Conservation (phyloP, 2,797 vertebrate species). For the Bryconaethiops microstoma region DNA sequence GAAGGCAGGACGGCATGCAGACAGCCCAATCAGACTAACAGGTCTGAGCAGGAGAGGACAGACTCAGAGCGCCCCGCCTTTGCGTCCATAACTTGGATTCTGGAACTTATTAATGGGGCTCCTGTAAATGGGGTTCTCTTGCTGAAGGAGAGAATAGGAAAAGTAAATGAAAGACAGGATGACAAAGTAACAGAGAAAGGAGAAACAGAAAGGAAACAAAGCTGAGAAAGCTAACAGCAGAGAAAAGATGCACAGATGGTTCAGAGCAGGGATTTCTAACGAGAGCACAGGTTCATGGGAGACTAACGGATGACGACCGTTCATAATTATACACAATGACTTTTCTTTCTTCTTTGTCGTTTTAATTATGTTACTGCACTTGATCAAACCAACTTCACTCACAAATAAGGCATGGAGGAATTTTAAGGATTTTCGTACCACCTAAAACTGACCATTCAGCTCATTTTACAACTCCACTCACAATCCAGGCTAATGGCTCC, state of each 20-base stretch:
- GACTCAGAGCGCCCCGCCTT: conserved; percentile 92
- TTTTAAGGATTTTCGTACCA: no score
- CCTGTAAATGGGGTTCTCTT: conserved; percentile 99
- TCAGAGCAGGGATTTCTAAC: neutral
- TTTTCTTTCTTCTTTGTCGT: neutral
- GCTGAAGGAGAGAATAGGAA: conserved; percentile 74
- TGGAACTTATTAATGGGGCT: conserved; percentile 99
- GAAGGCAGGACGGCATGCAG: conserved; percentile 80
- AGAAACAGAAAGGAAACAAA: conserved; percentile 17
- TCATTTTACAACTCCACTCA: no score
- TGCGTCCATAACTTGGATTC: conserved; percentile 98
- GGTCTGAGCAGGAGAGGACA: conserved; percentile 66
- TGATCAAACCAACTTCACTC: neutral
- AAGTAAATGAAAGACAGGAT: conserved; percentile 51
- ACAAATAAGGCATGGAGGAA: no score
- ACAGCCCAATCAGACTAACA: conserved; percentile 30
- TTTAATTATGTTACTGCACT: neutral
- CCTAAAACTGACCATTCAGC: no score
- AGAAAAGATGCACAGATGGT: neutral
- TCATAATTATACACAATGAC: no score
- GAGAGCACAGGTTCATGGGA: no score
- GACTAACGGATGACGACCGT: no score
- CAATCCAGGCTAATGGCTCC: no score
- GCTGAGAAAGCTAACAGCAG: neutral
- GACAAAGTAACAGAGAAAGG: conserved; percentile 33